phyloP scores from a whole-genome alignment of 2,888 invertebrate genomes.

The Pheosia gnoma region DNA sequence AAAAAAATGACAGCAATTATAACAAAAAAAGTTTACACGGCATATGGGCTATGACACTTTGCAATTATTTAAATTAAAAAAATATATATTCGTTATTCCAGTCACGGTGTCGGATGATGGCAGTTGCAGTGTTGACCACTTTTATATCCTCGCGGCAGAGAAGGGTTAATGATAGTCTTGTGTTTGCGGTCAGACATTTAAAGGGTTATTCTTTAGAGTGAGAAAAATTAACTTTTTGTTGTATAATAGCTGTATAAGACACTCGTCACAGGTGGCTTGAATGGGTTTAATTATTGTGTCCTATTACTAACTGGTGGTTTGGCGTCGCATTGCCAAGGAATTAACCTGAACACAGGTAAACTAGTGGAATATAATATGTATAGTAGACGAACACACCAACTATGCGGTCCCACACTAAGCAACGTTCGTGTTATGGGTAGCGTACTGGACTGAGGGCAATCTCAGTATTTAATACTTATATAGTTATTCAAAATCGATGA shows the following conservation, averaged over 20 bases:
- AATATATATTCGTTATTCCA: slow-evolving; percentile 62
- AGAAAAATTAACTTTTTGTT: not conserved
- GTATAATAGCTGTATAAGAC: not conserved
- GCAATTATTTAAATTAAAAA: slow-evolving; percentile 66
- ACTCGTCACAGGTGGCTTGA: not conserved
- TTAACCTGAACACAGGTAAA: no score
- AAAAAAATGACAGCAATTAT: slow-evolving; percentile 21
- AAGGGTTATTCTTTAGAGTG: slow-evolving; percentile 58
- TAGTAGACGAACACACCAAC: no score
- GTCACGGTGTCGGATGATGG: slow-evolving; percentile 75
- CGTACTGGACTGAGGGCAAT: no score
- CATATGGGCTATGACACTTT: slow-evolving; percentile 75
- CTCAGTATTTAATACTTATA: no score
- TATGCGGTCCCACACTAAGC: no score
- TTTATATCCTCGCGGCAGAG: slow-evolving; percentile 58
- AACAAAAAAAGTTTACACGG: slow-evolving; percentile 46
- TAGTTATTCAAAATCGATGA: no score
- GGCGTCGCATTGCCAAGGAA: no score
- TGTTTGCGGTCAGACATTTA: slow-evolving; percentile 52
- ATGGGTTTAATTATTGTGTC: no score
- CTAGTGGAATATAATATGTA: no score
- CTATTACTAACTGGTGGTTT: no score
- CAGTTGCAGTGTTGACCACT: slow-evolving; percentile 79
- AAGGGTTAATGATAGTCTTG: slow-evolving; percentile 46
- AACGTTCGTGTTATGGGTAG: no score